These are phyloP conservation scores for Onthophagus taurus DNA, from an alignment of 1,140 invertebrate genomes.

Conservation along the genomic window DNA sequence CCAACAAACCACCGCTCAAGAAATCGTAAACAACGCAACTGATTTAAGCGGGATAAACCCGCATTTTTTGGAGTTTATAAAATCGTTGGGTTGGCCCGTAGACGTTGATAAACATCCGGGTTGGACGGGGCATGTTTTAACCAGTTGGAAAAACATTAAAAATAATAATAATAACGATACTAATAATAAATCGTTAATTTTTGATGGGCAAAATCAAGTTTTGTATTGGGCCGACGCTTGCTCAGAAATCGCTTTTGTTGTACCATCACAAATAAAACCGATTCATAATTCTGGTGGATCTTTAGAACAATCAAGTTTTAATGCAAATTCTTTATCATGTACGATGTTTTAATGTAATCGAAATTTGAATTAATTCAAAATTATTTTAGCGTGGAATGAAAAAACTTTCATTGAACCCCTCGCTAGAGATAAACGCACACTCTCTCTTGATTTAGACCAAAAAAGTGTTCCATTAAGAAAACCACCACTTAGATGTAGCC, in stretches of 20 bases:
- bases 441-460: slow-evolving; percentile 61
- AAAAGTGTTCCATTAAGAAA: slow-evolving; percentile 43
- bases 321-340: slow-evolving; percentile 30
- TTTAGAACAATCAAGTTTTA: slow-evolving; percentile 21
- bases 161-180: slow-evolving; percentile 7
- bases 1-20: slow-evolving; percentile 62
- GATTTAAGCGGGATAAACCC: slow-evolving; percentile 49
- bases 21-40: slow-evolving; percentile 70
- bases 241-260: slow-evolving; percentile 89
- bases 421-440: slow-evolving; percentile 47
- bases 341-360: slow-evolving; percentile 14
- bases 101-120: slow-evolving; percentile 72
- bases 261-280: slow-evolving; percentile 56
- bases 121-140: slow-evolving; percentile 80
- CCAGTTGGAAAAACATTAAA: slow-evolving; percentile 54
- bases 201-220: slow-evolving; percentile 58
- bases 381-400: slow-evolving; percentile 46
- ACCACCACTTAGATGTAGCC: slow-evolving; percentile 41
- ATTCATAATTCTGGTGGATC: no score
- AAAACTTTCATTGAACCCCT: slow-evolving; percentile 38
- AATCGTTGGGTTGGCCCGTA: slow-evolving; percentile 79
- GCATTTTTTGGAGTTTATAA: slow-evolving; percentile 71
- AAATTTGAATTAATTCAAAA: neutral
- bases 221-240: slow-evolving; percentile 95
- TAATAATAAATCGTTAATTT: slow-evolving; percentile 49